Percentiles rank a stretch among this genome's conserved stretches.
These are phyloP conservation scores for Plagodis dolabraria DNA, from an alignment of 2,888 invertebrate genomes.

Conservation along the genomic window DNA sequence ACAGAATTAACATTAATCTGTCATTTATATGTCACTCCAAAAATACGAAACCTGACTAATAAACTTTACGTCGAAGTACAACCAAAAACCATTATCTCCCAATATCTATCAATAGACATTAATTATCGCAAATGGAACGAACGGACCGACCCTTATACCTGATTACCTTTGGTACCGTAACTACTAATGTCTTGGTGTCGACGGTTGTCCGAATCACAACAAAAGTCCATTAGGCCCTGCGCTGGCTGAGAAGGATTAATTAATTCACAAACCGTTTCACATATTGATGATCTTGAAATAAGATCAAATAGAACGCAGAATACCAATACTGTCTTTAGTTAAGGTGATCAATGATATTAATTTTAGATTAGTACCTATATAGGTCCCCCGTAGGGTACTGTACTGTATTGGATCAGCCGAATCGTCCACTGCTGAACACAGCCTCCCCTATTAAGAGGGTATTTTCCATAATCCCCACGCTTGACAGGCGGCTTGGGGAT, in stretches of 20 bases:
- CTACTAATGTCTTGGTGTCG: conserved; percentile 42
- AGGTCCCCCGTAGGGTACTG: no score
- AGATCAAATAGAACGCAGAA: no score
- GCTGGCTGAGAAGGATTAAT: conserved; percentile 52
- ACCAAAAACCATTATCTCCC: conserved; percentile 23
- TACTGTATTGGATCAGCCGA: no score
- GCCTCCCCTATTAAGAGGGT: no score
- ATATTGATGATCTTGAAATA: conserved; percentile 15
- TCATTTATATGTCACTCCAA: no score
- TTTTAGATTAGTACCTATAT: no score
- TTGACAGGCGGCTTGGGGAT: no score
- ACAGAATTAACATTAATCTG: no score
- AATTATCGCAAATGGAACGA: conserved; percentile 36
- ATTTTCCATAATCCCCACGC: no score
- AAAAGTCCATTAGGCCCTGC: conserved; percentile 62
- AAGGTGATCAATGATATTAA: no score
- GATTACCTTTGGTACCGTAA: conserved; percentile 24
- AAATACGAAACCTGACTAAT: neutral
- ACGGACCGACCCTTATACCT: conserved; percentile 32
- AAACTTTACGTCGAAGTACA: conserved; percentile 6
- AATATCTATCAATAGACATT: conserved; percentile 33
- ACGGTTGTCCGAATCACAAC: conserved; percentile 58
- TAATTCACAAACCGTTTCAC: conserved; percentile 54
- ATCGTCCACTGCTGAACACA: no score
- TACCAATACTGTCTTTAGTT: no score